Conservation (phyloP, 37 sponge, comb jelly and placozoan genomes). For the Oscarella lobularis region DNA sequence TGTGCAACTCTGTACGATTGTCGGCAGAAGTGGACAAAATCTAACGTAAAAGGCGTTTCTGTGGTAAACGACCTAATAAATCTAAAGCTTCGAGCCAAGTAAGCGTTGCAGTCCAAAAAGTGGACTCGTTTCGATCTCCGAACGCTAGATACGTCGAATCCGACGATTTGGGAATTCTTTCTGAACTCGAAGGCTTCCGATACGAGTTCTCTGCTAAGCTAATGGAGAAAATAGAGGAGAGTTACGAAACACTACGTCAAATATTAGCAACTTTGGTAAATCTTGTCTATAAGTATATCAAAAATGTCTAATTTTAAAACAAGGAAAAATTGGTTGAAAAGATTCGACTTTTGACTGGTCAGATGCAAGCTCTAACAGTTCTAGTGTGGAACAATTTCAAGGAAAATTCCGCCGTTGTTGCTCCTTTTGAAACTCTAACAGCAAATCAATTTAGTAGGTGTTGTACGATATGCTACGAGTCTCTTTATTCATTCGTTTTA, state of each 20-base stretch:
- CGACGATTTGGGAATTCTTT: neutral
- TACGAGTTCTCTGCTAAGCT: neutral
- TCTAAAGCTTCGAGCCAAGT: constrained; percentile 13
- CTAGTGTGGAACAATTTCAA: neutral
- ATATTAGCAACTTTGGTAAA: too few species aligned
- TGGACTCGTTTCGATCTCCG: neutral
- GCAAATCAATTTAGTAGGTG: constrained; percentile 17
- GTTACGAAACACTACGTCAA: neutral
- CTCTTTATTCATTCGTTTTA: neutral
- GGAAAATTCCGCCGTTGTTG: constrained; percentile 6
- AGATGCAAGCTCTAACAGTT: constrained; percentile 10
- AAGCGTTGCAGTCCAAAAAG: neutral
- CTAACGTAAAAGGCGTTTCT: constrained; percentile 23
- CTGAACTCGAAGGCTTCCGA: neutral
- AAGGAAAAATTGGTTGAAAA: neutral
- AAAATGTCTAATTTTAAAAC: too few species aligned
- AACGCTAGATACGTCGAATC: neutral
- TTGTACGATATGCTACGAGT: neutral
- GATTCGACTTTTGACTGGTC: constrained; percentile 13
- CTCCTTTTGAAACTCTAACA: constrained; percentile 29
- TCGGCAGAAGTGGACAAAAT: constrained; percentile 38
- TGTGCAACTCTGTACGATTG: constrained; percentile 31
- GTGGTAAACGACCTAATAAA: constrained; percentile 31
- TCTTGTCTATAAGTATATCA: too few species aligned
- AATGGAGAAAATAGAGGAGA: neutral